Conservation (phyloP, 1,140 invertebrate genomes). For the Archegozetes longisetosus region DNA sequence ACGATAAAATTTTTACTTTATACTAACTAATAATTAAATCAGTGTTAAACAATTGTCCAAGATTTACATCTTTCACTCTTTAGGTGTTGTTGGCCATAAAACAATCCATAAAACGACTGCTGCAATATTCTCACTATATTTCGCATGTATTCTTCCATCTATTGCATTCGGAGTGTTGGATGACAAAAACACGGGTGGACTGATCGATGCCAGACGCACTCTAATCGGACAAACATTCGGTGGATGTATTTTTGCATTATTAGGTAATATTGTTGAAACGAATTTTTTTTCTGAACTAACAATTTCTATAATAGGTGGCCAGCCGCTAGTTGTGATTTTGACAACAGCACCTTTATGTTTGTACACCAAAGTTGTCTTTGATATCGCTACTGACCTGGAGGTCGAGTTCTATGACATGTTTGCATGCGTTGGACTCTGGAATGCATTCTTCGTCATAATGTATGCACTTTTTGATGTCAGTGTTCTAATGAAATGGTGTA, state of each 20-base stretch:
- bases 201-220: slow-evolving; percentile 36
- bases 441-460: slow-evolving; percentile 34
- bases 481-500: slow-evolving; percentile 34
- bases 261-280: too few relatives aligned
- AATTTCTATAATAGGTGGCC: too few relatives aligned
- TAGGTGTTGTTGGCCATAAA: slow-evolving; percentile 34
- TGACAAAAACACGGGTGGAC: slow-evolving; percentile 33
- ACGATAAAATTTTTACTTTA: not conserved
- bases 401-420: slow-evolving; percentile 37
- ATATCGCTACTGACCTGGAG: slow-evolving; percentile 31
- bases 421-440: slow-evolving; percentile 37
- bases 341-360: slow-evolving; percentile 38
- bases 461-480: slow-evolving; percentile 33
- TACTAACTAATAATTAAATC: too few relatives aligned
- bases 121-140: slow-evolving; percentile 34
- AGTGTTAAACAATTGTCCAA: too few relatives aligned
- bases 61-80: slow-evolving; percentile 18
- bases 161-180: slow-evolving; percentile 39
- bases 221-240: slow-evolving; percentile 37
- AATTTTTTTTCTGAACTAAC: too few relatives aligned
- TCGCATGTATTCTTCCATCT: slow-evolving; percentile 35
- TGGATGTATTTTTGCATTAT: slow-evolving; percentile 34
- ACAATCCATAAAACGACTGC: slow-evolving; percentile 36
- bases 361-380: slow-evolving; percentile 37
- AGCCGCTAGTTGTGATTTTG: slow-evolving; percentile 36